Evolutionary conservation across 2,113 vertebrate genomes (phyloP).

Genomic region (Grammomys surdaster): DNA sequence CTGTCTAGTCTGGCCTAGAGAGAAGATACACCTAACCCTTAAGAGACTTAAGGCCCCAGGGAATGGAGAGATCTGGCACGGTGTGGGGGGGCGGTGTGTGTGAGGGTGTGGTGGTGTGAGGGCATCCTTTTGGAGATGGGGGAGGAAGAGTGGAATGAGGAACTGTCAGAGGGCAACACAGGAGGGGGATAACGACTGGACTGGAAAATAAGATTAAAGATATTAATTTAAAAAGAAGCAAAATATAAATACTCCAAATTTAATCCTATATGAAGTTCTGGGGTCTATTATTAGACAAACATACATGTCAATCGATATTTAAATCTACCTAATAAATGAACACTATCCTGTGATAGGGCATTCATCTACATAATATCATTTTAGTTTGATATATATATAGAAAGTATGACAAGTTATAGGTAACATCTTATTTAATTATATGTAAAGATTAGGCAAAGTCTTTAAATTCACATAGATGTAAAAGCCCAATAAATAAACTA

Average conservation of each 20-base stretch:
- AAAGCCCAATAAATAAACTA: neutral
- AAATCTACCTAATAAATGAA: neutral
- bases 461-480: neutral
- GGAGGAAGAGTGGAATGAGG: too few relatives aligned
- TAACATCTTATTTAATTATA: constrained; percentile 15
- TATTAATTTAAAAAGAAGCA: neutral
- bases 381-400: constrained; percentile 29
- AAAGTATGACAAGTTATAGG: neutral
- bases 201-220: too few relatives aligned
- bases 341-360: neutral
- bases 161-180: too few relatives aligned
- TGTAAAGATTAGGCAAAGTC: neutral
- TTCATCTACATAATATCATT: constrained; percentile 21
- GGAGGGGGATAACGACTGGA: too few relatives aligned
- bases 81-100: too few relatives aligned
- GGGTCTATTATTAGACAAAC: neutral
- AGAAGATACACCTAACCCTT: too few relatives aligned
- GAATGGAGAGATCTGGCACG: too few relatives aligned
- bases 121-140: too few relatives aligned
- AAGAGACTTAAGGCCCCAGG: too few relatives aligned
- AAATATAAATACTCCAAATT: neutral
- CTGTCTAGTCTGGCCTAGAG: too few relatives aligned
- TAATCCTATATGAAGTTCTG: neutral
- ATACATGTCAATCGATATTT: neutral
- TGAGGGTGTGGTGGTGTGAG: too few relatives aligned